These are phyloP conservation scores for Ichneumoninae sp. DNA, from an alignment of 2,888 invertebrate genomes.

Conservation along the genomic window DNA sequence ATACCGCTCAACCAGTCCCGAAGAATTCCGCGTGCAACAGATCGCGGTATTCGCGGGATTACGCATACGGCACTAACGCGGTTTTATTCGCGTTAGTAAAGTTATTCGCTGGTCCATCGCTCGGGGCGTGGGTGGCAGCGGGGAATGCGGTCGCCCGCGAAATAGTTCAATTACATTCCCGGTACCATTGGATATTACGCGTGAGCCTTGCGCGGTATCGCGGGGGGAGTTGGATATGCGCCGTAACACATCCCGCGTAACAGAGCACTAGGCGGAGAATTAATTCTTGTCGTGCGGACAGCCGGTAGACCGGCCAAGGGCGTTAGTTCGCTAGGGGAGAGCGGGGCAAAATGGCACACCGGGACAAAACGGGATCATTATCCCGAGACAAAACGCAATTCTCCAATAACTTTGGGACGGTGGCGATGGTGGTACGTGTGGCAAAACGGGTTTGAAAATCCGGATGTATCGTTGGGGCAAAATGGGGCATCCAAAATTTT, in stretches of 20 bases:
- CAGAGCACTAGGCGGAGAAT: conserved; percentile 27
- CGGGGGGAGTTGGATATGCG: not conserved
- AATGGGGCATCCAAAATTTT: no score
- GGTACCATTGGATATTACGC: conserved; percentile 30
- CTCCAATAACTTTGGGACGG: no score
- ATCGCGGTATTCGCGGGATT: conserved; percentile 12
- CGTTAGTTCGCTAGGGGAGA: not conserved
- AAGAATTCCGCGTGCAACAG: not conserved
- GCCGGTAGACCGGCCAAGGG: not conserved
- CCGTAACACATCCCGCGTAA: conserved; percentile 7
- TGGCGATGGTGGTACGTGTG: no score
- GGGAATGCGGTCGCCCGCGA: conserved; percentile 32
- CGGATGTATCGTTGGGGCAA: no score
- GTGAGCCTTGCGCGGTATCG: not conserved
- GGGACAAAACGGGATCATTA: no score
- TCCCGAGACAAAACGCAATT: no score
- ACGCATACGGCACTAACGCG: conserved; percentile 12
- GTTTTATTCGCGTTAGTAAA: conserved; percentile 37
- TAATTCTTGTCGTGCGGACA: conserved; percentile 39
- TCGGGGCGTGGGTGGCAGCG: conserved; percentile 23
- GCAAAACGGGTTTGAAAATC: no score
- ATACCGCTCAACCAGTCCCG: not conserved
- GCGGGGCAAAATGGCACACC: no score
- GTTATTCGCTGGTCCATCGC: conserved; percentile 40
- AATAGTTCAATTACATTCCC: conserved; percentile 48